A percentile compares a stretch with the other conserved stretches of the same genome.
Evolutionary conservation across 2,888 invertebrate genomes (phyloP).

Genomic region (Patella caerulea): DNA sequence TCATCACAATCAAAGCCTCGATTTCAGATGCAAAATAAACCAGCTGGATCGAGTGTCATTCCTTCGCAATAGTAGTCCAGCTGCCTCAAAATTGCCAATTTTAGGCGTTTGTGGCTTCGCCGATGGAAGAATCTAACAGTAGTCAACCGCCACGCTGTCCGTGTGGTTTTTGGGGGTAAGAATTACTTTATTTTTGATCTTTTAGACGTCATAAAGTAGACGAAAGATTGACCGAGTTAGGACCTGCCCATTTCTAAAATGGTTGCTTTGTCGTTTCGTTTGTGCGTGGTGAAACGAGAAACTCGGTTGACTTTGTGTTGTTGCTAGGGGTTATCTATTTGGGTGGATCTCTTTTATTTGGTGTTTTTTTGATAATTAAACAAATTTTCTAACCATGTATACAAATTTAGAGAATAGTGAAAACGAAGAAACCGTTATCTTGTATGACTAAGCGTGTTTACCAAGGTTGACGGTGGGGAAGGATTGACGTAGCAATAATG

Average conservation of each 20-base stretch:
- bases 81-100: conserved; percentile 31
- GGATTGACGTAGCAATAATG: conserved; percentile 13
- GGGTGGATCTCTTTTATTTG: conserved; percentile 14
- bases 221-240: conserved; percentile 19
- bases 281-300: conserved; percentile 16
- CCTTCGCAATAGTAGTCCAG: conserved; percentile 43
- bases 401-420: too few species aligned
- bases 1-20: conserved; percentile 42
- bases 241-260: conserved; percentile 28
- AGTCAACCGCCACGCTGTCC: conserved; percentile 61
- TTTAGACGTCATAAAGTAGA: conserved; percentile 15
- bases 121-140: conserved; percentile 64
- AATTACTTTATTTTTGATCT: conserved; percentile 9
- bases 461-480: not conserved
- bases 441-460: conserved; percentile 6
- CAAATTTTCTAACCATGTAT: too few species aligned
- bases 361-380: not conserved
- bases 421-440: not conserved
- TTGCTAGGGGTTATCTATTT: conserved; percentile 11
- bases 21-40: conserved; percentile 46
- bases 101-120: conserved; percentile 26
- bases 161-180: conserved; percentile 67
- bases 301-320: not conserved
- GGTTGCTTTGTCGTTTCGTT: conserved; percentile 15
- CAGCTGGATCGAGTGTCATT: conserved; percentile 57